Base-by-base conservation (phyloP, 2,113 vertebrate species). In the Ageneiosus marmoratus region DNA sequence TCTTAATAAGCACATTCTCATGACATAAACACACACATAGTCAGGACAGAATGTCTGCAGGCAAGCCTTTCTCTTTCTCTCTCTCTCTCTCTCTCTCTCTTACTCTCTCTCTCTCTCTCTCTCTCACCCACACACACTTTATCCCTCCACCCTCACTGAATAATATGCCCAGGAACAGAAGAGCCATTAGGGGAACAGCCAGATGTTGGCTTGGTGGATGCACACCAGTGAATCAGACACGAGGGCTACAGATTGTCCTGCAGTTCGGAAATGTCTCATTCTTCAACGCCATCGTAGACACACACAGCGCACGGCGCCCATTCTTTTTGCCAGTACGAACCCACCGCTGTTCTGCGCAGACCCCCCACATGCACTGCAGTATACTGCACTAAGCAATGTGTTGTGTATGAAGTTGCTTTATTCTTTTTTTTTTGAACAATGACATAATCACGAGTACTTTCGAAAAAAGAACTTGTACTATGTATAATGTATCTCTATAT, bases 251-350 rank as follows among this genome's bases (percentile, higher is more conserved):
- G 55, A 78, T 82, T 53, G 77, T 67, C 65, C 77, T 86, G 67
- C 50, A 22, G 80, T 73, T 86, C 41, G 48, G 65, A 86, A 86
- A 82, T 69, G 78, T 83, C 77, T 86, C 81, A 86, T 82, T 58
- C 79, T 32, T 81, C 84, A 81, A 32, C 75, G 63, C 53, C 16
- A 69, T 67, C 18, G 18, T 32, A 10, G 58, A 75, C 48, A 13
- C 83, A 69, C 60, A 81, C 79, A 18, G 55, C 77, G 27, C 46
- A 53, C 48, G n/a, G 32, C 55, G 29, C 55, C 27, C 70, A 62
- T 79, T 79, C 53, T 34, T 58, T 75, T 75, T 67, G 50, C 63
- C 65, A 69, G 79, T 79, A 56, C 29, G 46, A 82, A 18, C 56
- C 69, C 55, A 56, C 16, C 80, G 32, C 67, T 24, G 37, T 79